These are phyloP conservation scores for Sarcophaga caerulescens DNA, from an alignment of 2,888 invertebrate genomes.

Conservation along the genomic window DNA sequence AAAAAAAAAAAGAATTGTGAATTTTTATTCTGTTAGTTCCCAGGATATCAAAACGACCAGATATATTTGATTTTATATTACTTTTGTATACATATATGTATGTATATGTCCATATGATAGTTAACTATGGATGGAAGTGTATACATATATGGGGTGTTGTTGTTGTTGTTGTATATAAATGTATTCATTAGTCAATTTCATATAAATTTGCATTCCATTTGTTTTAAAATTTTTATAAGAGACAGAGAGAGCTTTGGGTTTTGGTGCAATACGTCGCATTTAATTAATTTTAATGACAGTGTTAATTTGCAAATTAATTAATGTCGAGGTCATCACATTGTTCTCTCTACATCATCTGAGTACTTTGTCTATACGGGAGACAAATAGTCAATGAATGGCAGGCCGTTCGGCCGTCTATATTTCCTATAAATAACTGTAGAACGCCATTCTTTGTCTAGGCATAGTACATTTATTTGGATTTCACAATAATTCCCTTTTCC, in stretches of 20 bases:
- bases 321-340: conserved; percentile 65
- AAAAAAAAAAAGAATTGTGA: too few relatives aligned
- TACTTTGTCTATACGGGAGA: neutral
- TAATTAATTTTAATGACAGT: conserved; percentile 69
- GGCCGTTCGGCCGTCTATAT: conserved; percentile 2
- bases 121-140: neutral
- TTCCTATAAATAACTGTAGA: neutral
- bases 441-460: too few relatives aligned
- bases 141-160: neutral
- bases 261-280: conserved; percentile 41
- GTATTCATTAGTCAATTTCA: neutral
- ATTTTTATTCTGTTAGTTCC: conserved; percentile 34
- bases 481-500: too few relatives aligned
- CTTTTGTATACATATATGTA: neutral
- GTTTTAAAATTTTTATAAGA: too few relatives aligned
- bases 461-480: too few relatives aligned
- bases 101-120: too few relatives aligned
- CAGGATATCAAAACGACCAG: conserved; percentile 33
- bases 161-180: neutral
- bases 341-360: neutral
- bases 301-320: conserved; percentile 72
- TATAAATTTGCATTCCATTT: neutral
- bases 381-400: neutral
- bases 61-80: neutral
- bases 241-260: neutral